Evolutionary conservation across 92 coral and sea anemone species (phyloP), one percentile per base, ranked within the genome.

Genomic region (Metridium senile): DNA sequence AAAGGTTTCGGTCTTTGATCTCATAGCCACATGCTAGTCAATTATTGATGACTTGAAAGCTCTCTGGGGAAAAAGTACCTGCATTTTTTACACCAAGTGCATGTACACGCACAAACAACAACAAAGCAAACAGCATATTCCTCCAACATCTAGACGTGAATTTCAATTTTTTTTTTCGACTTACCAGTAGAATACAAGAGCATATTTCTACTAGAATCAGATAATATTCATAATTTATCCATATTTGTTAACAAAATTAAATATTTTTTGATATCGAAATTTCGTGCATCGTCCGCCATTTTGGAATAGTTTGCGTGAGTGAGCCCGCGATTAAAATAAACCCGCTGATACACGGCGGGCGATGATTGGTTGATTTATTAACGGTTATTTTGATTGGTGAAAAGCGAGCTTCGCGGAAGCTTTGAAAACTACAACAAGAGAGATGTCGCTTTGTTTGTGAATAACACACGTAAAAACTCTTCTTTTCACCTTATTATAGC

Each of bases 331-430:
- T 78, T 20, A 10, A 16, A 3, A 1, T 11, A 2, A 21, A 33
- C 9, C 89, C 93, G 87, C 93, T 89, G 89, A 89, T 61, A 69
- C 46, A 13, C 1, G 16, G 47, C 75, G 80, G 49, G 22, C 56
- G 20, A 51, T 84, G 93, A 90, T 90, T 90, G 95, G 92, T 57
- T 73, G 71, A 58, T 28, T 66, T 30, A 26, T 23, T 52, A 63
- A 80, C 91, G 87, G 92, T 90, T 87, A 76, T 76, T 82, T 89
- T 86, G 86, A 86, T 86, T 79, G 91, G 94, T 56, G 90, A 82
- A 62, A 11, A 27, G 66, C 49, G 51, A 21, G 28, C 53, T 74
- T 77, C 71, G 86, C 86, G 95, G 86, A 80, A 68, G 66, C 39
- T 56, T 74, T 82, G 86, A 86, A 65, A 63, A 63, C n/a, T 10